These are phyloP conservation scores for Phalanger gymnotis DNA, from an alignment of 2,797 vertebrate species.

Conservation along the genomic window DNA sequence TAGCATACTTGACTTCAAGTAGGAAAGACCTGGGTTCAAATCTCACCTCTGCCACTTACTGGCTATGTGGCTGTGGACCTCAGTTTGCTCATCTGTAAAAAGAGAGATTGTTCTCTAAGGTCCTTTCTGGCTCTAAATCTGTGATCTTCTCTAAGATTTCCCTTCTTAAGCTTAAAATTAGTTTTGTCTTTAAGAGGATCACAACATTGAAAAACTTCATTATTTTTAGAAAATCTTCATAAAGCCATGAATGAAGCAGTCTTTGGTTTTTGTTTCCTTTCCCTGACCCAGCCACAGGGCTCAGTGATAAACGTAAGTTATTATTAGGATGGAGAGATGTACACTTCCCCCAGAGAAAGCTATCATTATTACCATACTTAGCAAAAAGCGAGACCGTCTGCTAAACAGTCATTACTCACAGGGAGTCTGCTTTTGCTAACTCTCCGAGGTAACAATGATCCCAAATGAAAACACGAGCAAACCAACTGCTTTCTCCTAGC, in stretches of 20 bases:
- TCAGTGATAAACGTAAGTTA: background rate
- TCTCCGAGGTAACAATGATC: background rate
- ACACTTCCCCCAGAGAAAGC: background rate
- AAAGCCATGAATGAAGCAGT: background rate
- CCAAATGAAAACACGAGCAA: background rate
- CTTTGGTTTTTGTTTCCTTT: background rate
- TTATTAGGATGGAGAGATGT: background rate
- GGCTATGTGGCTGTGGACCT: background rate
- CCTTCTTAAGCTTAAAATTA: background rate
- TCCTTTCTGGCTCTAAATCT: background rate
- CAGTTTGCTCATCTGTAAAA: background rate
- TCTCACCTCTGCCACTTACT: background rate
- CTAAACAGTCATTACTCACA: background rate
- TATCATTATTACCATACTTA: background rate
- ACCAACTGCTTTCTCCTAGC: background rate
- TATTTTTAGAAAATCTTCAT: conserved; percentile 12
- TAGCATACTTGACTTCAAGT: background rate
- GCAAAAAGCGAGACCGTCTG: conserved; percentile 2
- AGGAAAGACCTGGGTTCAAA: background rate
- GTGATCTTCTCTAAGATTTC: background rate
- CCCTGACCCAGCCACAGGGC: background rate
- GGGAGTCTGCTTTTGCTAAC: conserved; percentile 5
- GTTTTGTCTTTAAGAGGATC: background rate
- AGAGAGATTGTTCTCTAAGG: background rate
- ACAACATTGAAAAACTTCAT: background rate